These are phyloP conservation scores for Urocitellus parryii DNA, from an alignment of 2,113 vertebrate species.

Conservation along the genomic window DNA sequence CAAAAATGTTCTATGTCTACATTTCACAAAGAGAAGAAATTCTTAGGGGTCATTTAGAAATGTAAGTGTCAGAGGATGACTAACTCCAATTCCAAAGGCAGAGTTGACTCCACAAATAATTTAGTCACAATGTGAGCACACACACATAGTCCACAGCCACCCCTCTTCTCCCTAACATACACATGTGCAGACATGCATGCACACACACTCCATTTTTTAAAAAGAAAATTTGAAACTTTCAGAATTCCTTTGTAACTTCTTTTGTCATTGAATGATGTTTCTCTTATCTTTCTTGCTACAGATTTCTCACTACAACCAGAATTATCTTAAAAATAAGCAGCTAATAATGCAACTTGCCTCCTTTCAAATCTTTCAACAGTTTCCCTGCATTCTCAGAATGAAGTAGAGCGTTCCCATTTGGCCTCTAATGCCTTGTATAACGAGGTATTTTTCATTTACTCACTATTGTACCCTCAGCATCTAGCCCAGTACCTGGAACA, in stretches of 20 bases:
- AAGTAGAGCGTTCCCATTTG: neutral
- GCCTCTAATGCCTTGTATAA: neutral
- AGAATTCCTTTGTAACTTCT: neutral
- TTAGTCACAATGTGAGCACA: neutral
- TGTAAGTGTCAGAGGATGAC: neutral
- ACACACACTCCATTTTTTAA: neutral
- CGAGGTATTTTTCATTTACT: neutral
- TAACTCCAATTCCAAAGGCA: neutral
- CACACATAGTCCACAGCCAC: rapidly evolving
- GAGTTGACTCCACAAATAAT: neutral
- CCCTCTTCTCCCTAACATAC: neutral
- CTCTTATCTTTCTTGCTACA: neutral
- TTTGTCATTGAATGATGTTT: neutral
- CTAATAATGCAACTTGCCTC: neutral
- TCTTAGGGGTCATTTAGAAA: neutral
- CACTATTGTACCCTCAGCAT: neutral
- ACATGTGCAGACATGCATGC: too few species aligned
- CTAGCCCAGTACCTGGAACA: neutral
- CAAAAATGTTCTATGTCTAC: neutral
- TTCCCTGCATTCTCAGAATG: neutral
- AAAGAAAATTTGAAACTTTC: neutral
- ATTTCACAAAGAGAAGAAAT: slow-evolving; percentile 17
- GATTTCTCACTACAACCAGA: neutral
- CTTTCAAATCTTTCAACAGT: neutral
- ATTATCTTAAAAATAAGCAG: slow-evolving; percentile 18